phyloP scores from a whole-genome alignment of 1,140 invertebrate species.

The Probaryconus sp. region DNA sequence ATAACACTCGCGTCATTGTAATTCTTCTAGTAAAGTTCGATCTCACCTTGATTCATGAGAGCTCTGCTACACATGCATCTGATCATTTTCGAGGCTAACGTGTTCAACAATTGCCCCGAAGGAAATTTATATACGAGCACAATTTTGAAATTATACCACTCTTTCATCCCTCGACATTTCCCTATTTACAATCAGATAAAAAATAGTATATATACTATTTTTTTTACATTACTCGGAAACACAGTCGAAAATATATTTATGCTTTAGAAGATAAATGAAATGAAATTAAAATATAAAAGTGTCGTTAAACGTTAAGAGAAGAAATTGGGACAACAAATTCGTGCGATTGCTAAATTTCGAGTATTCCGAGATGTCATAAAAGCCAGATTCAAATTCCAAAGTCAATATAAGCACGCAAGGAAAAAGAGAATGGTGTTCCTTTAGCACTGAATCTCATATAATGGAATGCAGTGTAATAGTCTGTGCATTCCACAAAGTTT shows the following conservation, averaged over 20 bases:
- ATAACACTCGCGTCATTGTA: slow-evolving; percentile 21
- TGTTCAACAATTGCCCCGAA: slow-evolving; percentile 45
- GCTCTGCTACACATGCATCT: slow-evolving; percentile 39
- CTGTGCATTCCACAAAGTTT: slow-evolving; percentile 59
- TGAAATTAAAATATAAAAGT: slow-evolving; percentile 3
- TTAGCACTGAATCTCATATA: slow-evolving; percentile 54
- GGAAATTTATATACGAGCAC: slow-evolving; percentile 37
- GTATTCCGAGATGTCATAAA: slow-evolving; percentile 32
- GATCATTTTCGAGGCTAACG: slow-evolving; percentile 51
- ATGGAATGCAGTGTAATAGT: slow-evolving; percentile 56
- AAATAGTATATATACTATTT: too few species aligned
- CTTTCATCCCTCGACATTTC: too few species aligned
- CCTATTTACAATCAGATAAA: too few species aligned
- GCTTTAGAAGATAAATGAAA: neutral
- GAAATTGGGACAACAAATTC: too few species aligned
- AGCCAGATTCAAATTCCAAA: slow-evolving; percentile 43
- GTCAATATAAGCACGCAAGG: slow-evolving; percentile 31
- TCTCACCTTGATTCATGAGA: slow-evolving; percentile 51
- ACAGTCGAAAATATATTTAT: too few species aligned
- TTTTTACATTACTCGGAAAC: too few species aligned
- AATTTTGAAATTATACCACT: too few species aligned
- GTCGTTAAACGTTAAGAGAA: neutral
- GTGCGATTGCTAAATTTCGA: slow-evolving; percentile 27
- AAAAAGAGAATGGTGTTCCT: slow-evolving; percentile 56
- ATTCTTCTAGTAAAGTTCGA: slow-evolving; percentile 37